A percentile compares a stretch with the other conserved stretches of the same genome.
phyloP scores from a whole-genome alignment of 2,888 invertebrate species.

The Ennomos fuscantarius region DNA sequence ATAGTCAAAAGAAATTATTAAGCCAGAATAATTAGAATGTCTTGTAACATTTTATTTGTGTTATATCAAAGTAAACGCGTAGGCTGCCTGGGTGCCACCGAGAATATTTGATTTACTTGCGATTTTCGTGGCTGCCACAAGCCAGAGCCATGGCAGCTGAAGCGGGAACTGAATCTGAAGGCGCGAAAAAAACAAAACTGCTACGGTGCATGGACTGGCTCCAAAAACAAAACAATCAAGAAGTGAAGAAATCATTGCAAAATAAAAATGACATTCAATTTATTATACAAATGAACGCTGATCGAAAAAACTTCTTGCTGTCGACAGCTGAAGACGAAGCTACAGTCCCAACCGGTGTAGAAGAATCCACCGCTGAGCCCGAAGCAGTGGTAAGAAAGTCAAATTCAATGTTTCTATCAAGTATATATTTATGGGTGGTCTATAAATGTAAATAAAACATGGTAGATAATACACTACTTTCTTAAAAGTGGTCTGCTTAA shows the following conservation, averaged over 20 bases:
- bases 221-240: slow-evolving; percentile 67
- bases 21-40: too few relatives aligned
- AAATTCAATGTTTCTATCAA: too few relatives aligned
- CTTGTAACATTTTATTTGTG: too few relatives aligned
- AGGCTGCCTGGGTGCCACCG: too few relatives aligned
- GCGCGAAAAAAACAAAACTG: slow-evolving; percentile 46
- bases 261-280: slow-evolving; percentile 77
- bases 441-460: too few relatives aligned
- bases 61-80: too few relatives aligned
- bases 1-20: too few relatives aligned
- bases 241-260: slow-evolving; percentile 62
- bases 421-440: too few relatives aligned
- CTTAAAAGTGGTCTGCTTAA: too few relatives aligned
- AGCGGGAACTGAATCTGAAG: slow-evolving; percentile 18
- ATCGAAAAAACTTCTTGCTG: slow-evolving; percentile 66
- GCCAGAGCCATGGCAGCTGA: slow-evolving; percentile 21
- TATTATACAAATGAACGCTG: slow-evolving; percentile 70
- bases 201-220: slow-evolving; percentile 73
- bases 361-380: slow-evolving; percentile 61
- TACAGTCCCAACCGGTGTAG: slow-evolving; percentile 68
- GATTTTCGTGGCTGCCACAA: too few relatives aligned
- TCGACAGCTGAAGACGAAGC: slow-evolving; percentile 71
- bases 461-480: too few relatives aligned
- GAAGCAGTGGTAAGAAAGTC: slow-evolving; percentile 58
- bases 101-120: too few relatives aligned